A percentile compares a stretch with the other conserved stretches of the same genome.
These are phyloP conservation scores for Urosaurus nigricauda DNA, from an alignment of 2,797 vertebrate species.

Conservation along the genomic window DNA sequence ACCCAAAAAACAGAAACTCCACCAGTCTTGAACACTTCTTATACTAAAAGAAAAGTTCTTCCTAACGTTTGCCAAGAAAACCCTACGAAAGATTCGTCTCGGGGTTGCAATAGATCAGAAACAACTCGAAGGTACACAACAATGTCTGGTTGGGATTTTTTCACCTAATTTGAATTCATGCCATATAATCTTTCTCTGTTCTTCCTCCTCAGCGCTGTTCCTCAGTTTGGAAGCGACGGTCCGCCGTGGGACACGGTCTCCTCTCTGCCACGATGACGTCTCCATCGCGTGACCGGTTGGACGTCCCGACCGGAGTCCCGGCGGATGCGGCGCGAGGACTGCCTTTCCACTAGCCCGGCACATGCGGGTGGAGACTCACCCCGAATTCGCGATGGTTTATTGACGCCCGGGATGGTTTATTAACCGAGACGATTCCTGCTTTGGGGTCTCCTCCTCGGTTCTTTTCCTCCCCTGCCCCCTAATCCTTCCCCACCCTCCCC, in stretches of 20 bases:
- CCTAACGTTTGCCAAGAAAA: too few species aligned
- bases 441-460: constrained; percentile 24
- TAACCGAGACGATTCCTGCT: constrained; percentile 66
- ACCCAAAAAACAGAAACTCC: too few species aligned
- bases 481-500: background rate
- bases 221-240: constrained; percentile 66
- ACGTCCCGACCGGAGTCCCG: constrained; percentile 75
- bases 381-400: constrained; percentile 65
- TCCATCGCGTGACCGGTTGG: constrained; percentile 81
- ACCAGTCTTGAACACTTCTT: too few species aligned
- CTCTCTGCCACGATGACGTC: constrained; percentile 77
- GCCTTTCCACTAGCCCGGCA: constrained; percentile 72
- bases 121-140: too few species aligned
- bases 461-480: constrained; percentile 8
- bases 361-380: constrained; percentile 46
- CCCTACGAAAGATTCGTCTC: too few species aligned
- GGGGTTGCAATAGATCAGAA: too few species aligned
- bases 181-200: too few species aligned
- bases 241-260: constrained; percentile 56
- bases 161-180: too few species aligned
- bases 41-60: too few species aligned
- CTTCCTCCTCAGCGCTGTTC: constrained; percentile 11
- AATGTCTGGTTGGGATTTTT: too few species aligned
- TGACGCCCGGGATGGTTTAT: constrained; percentile 73
- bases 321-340: constrained; percentile 50